Evolutionary conservation across 2,888 invertebrate genomes (phyloP), one percentile per base, ranked within the genome.

Genomic region (Lasioglossum villosulum): DNA sequence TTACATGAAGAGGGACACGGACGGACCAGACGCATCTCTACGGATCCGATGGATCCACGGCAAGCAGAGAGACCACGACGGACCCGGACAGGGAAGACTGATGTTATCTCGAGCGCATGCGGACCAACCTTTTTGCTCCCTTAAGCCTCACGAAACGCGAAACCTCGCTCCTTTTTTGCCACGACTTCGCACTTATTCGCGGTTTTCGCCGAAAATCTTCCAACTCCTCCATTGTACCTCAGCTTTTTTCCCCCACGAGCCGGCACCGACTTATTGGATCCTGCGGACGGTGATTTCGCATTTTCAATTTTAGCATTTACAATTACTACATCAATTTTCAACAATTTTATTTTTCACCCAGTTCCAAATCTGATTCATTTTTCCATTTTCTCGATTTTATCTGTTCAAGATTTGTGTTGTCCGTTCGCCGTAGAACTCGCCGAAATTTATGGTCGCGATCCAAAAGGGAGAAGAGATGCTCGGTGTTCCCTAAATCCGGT

Each of bases 1-100:
- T 94, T 94, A 95, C 94, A 94, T 87, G 93, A 93, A 92, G 93
- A 91, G 91, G 90, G 94, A 93, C 91, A 92, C 90, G 88, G 70
- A 83, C 80, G 80, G 82, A 71, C 72, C 82, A 48, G 71, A 76
- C 48, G 74, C 78, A 86, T 86, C 86, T 78, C 75, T 81, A 39
- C 68, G 56, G 73, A 48, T 74, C 34, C 82, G 56, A 56, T 48
- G 71, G 59, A 75, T 79, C 79, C 74, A 59, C 75, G 37, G 45
- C 45, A 63, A 59, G 66, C 66, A 34, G 52, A 45, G 56, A 45
- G 56, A 39, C 68, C 74, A 68, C 75, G 83, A 68, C 75, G 83
- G 70, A 23, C 75, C 81, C 37, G 83, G 88, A 87, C 86, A 88
- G 86, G 85, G 90, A 91, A 93, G 93, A 92, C 93, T 93, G 93